Base-by-base conservation (phyloP, 2,888 invertebrate species). In the Agrotis segetum region DNA sequence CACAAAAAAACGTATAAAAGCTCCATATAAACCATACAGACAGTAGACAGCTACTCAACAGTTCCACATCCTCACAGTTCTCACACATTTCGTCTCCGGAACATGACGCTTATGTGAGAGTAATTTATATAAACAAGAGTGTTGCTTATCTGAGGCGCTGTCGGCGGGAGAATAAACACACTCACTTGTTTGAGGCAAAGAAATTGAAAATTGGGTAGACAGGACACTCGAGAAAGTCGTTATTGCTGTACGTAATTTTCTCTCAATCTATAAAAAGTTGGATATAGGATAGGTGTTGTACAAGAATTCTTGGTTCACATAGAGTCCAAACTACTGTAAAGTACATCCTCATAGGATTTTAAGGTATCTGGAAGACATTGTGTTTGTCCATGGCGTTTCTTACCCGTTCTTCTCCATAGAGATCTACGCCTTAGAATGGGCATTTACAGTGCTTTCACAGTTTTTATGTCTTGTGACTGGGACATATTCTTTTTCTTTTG, bases 121-220 rank as follows among this genome's bases (percentile, higher is more conserved):
- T 80, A 78, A 78, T 80, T 80, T 75, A 80, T 78, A 74, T 80
- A 75, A 78, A 78, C 75, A 80, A 52, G 80, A 79, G 69, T 61
- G 80, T 70, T 69, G 64, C 75, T 77, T 75, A 75, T 75, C 80
- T 79, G 55, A 34, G 67, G 62, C 62, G 17, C 14, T 66, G 79
- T 44, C 79, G 79, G 74, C 77, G 58, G 44, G 53, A 34, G 59
- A 66, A 80, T 69, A 74, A 66, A 80, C 65, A 74, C 50, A 56
- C 68, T 68, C 64, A 74, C 68, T 59, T 59, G 68, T 13, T 40
- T 74, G 52, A 2, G 17, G 2, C 76, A 68, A 21, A 68, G 72
- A 76, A 17, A 40, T 68, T 6, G 5, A 2, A 29, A 53, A 68
- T 13, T 44, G 24, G 3, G 16, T n/a, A 73, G 76, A 73, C 4